Base-by-base conservation (phyloP, 2,888 invertebrate genomes). In the Eurois occulta region DNA sequence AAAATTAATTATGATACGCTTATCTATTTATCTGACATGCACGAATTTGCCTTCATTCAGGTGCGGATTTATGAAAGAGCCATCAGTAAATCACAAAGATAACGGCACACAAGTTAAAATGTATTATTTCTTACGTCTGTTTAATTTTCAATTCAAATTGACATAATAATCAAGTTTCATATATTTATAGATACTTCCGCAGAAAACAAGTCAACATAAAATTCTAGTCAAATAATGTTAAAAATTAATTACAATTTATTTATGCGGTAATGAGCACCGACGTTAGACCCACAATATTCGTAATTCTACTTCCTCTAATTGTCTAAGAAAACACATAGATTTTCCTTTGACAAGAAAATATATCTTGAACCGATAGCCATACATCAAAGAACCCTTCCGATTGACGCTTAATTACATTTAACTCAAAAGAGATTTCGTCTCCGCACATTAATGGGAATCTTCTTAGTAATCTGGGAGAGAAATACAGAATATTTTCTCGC, bases 311-410 rank as follows among this genome's bases (percentile, higher is more conserved):
- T 32, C 1, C 3, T 18, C 28, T 32, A 18, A 7, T 58, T 58
- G n/a, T 69, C 16, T 6, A 64, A 48, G 48, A 72, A 69, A 52
- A 58, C 8, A 38, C 46, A 13, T 7, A 7, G 21, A 24, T 28
- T 67, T 84, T 73, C n/a, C 32, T 78, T 83, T 60, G 43, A 52
- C 3, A 55, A 48, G 24, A 67, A 67, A 32, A 62, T 65, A 68
- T 35, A 64, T 70, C 28, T 28, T 8, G 3, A 69, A 35, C 55
- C 66, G 62, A 48, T 62, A 74, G 32, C 32, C 58, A 77, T 24
- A 70, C 79, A 55, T 66, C 72, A 78, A 81, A 78, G 55, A 67
- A 78, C 73, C 73, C 70, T 70, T 78, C 62, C 55, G 67, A 58
- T 74, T 66, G 41, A 72, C 38, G 43, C 58, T 58, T 69, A 67